A percentile compares a stretch with the other conserved stretches of the same genome.
Evolutionary conservation across 2,888 invertebrate species (phyloP).

Genomic region (Sabatieria punctata): DNA sequence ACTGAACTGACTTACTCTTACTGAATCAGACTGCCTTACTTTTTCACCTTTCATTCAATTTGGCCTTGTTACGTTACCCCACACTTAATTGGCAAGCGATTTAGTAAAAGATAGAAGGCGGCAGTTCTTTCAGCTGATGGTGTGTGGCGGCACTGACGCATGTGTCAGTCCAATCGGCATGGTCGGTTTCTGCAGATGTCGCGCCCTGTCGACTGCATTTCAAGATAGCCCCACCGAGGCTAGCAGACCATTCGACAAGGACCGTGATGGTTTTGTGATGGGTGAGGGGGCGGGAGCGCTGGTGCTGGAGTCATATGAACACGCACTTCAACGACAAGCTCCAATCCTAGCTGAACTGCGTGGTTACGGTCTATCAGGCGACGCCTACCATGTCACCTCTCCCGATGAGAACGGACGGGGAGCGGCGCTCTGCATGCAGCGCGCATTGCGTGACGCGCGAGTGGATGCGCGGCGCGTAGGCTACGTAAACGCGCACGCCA

Average conservation of each 20-base stretch:
- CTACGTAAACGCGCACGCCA: constrained; percentile 91
- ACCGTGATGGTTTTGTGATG: constrained; percentile 90
- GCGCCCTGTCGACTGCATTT: constrained; percentile 53
- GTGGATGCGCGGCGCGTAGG: constrained; percentile 42
- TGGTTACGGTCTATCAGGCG: constrained; percentile 83
- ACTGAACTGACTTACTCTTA: too few species aligned
- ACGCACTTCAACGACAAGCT: constrained; percentile 58
- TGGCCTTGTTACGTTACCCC: too few species aligned
- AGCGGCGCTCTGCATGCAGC: constrained; percentile 64
- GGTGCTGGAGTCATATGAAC: constrained; percentile 68
- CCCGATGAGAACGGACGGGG: constrained; percentile 76
- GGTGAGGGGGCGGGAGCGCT: constrained; percentile 84
- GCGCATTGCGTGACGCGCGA: constrained; percentile 57
- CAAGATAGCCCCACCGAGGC: constrained; percentile 56
- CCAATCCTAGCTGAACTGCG: constrained; percentile 70
- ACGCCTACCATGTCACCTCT: constrained; percentile 80
- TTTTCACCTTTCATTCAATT: too few species aligned
- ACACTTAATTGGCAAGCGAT: too few species aligned
- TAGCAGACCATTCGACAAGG: constrained; percentile 79
- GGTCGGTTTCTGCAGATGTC: constrained; percentile 62
- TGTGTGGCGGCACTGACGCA: constrained; percentile 81
- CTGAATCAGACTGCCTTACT: too few species aligned
- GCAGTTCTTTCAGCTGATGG: constrained; percentile 62
- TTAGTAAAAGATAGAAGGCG: too few species aligned
- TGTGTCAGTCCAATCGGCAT: constrained; percentile 71